These are phyloP conservation scores for Phengaris alcon DNA, from an alignment of 2,888 invertebrate genomes.

Conservation along the genomic window DNA sequence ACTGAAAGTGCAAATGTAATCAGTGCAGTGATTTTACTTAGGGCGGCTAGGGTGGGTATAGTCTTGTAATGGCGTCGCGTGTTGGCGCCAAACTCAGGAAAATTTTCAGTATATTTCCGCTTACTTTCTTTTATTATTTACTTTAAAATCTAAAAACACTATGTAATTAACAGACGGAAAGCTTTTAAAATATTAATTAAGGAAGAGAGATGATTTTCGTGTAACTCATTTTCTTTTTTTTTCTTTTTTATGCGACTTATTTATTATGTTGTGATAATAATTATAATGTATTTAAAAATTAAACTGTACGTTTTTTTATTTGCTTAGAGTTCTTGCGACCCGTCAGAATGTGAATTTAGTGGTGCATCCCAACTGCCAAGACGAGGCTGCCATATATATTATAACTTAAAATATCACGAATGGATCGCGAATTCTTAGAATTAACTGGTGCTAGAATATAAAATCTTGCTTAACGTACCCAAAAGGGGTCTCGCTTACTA, in stretches of 20 bases:
- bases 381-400: conserved; percentile 13
- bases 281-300: conserved; percentile 46
- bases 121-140: conserved; percentile 40
- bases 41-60: conserved; percentile 6
- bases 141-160: conserved; percentile 60
- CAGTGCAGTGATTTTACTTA: not conserved
- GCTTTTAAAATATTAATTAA: conserved; percentile 59
- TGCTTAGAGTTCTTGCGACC: not conserved
- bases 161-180: conserved; percentile 62
- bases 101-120: conserved; percentile 55
- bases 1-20: not conserved
- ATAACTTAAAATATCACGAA: not conserved
- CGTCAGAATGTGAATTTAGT: conserved; percentile 4
- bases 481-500: conserved; percentile 22
- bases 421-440: conserved; percentile 27
- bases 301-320: conserved; percentile 31
- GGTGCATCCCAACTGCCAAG: conserved; percentile 17
- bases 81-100: conserved; percentile 45
- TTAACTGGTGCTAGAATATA: conserved; percentile 39
- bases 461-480: conserved; percentile 32
- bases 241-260: conserved; percentile 57
- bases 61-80: not conserved
- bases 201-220: conserved; percentile 60
- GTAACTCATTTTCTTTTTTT: conserved; percentile 56
- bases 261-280: conserved; percentile 61